phyloP scores from a whole-genome alignment of 2,113 vertebrate species.

The Calyptomena viridis region DNA sequence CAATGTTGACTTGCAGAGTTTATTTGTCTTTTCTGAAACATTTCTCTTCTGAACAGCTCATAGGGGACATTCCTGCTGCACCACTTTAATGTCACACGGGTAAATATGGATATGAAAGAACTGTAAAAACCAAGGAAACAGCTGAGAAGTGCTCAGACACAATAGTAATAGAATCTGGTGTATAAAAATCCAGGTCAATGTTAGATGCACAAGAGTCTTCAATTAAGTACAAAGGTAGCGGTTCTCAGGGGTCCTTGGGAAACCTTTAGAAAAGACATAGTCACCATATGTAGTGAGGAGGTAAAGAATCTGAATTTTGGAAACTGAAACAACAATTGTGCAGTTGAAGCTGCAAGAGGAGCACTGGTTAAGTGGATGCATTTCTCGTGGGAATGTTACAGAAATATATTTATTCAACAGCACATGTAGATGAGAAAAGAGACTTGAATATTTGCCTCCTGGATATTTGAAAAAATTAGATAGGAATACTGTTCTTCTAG shows the following conservation, averaged over 20 bases:
- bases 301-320: not conserved
- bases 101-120: not conserved
- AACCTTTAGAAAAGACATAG: not conserved
- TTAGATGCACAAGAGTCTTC: not conserved
- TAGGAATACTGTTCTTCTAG: not conserved
- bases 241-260: not conserved
- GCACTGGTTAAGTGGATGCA: not conserved
- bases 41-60: not conserved
- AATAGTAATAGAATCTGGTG: fast-evolving
- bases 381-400: not conserved
- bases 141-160: not conserved
- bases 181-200: not conserved
- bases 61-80: not conserved
- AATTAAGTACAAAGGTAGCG: not conserved
- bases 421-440: not conserved
- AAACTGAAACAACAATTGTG: not conserved
- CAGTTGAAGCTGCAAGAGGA: not conserved
- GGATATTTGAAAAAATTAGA: not conserved
- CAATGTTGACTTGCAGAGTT: no score
- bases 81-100: not conserved
- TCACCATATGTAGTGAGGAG: not conserved
- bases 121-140: not conserved
- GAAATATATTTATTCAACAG: not conserved
- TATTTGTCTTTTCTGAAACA: not conserved
- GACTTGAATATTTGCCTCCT: not conserved